Evolutionary conservation across 2,888 invertebrate genomes (phyloP), one percentile per base, ranked within the genome.

Genomic region (Atrina japonica): DNA sequence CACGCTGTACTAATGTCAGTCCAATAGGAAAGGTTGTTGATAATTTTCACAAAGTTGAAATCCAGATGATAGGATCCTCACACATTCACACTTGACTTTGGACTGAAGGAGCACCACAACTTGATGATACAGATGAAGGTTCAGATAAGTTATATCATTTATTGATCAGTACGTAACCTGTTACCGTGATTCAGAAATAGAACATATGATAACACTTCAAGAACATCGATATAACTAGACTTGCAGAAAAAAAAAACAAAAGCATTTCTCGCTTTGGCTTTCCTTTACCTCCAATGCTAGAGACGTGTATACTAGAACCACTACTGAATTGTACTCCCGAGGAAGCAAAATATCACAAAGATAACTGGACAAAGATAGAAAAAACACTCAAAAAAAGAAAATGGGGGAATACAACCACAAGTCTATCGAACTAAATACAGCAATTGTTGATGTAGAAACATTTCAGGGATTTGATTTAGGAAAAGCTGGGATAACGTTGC

Each of bases 201-300:
- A 35, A 25, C 40, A 60, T 27, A 45, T 71, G 43, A 43, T 73
- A 0, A 61, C 70, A 53, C 67, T 72, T 41, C 74, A 68, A 23
- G 71, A 63, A n/a, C 71, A 63, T 21, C 55, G 64, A n/a, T 75
- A 79, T 56, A 30, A 66, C 2, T 50, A 65, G 21, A 71, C 64
- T 50, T 77, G 58, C 55, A 60, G 70, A 61, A 71, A 69, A n/a
- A n/a, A n/a, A n/a, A 55, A 56, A 52, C n/a, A 73, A 70, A 11
- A 71, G 74, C 25, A 41, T 66, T 14, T 81, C 77, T 64, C 56
- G 77, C 40, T 81, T 78, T 55, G 56, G 69, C 58, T 79, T 79
- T 58, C 81, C 81, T 29, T 23, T 75, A 11, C 64, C 66, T 59
- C 75, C 78, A 50, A 66, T 80, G 75, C 66, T 56, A 18, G 23